These are phyloP conservation scores for Oscheius sp. DNA, from an alignment of 1,140 invertebrate genomes.

Conservation along the genomic window DNA sequence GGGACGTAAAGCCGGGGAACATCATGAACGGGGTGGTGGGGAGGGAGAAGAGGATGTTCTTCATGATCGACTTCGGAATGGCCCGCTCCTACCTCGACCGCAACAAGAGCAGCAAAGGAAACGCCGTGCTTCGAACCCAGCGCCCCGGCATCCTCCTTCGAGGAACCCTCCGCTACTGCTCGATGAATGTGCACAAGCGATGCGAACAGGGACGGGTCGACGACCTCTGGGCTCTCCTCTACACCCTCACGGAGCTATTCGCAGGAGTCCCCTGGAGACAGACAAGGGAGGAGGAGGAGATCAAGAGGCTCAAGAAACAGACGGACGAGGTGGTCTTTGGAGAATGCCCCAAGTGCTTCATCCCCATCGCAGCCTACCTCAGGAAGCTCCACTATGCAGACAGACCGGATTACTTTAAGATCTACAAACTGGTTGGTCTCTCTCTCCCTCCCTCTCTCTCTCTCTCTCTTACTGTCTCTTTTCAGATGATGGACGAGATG, in stretches of 20 bases:
- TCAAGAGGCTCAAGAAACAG: conserved; percentile 32
- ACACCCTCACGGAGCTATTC: conserved; percentile 49
- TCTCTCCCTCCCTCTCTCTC: too few relatives aligned
- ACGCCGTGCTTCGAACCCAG: too few relatives aligned
- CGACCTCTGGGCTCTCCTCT: conserved; percentile 52
- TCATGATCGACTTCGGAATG: conserved; percentile 49
- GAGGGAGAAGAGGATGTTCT: conserved; percentile 44
- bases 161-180: conserved; percentile 52
- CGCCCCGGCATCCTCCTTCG: conserved; percentile 39
- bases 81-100: conserved; percentile 36
- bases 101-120: conserved; percentile 5
- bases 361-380: conserved; percentile 38
- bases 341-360: conserved; percentile 42
- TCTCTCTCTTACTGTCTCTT: too few relatives aligned
- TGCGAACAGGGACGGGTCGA: conserved; percentile 52
- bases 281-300: conserved; percentile 15
- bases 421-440: too few relatives aligned
- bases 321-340: conserved; percentile 28
- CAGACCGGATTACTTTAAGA: conserved; percentile 43
- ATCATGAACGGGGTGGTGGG: conserved; percentile 45
- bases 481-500: conserved; percentile 12
- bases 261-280: conserved; percentile 48
- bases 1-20: conserved; percentile 42
- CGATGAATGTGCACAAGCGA: conserved; percentile 47
- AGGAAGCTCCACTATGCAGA: conserved; percentile 34